Evolutionary conservation across 2,888 invertebrate species (phyloP).

Genomic region (Caradrina clavipalpis): DNA sequence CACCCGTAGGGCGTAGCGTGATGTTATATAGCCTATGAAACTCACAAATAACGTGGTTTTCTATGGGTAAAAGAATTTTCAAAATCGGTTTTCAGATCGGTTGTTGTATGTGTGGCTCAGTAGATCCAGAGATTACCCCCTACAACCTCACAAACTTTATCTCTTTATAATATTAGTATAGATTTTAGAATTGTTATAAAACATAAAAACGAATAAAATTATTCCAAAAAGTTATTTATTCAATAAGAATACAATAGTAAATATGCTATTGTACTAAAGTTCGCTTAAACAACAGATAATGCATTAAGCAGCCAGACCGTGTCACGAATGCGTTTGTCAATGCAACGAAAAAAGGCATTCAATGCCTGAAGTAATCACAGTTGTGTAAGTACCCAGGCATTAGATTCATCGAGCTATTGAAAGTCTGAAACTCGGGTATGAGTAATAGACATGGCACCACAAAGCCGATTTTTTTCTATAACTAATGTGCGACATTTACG

Average conservation of each 20-base stretch:
- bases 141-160: too few relatives aligned
- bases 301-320: conserved; percentile 16
- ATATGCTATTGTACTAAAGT: conserved; percentile 41
- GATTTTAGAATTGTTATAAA: background rate
- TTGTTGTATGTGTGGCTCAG: too few relatives aligned
- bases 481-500: background rate
- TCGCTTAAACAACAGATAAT: conserved; percentile 40
- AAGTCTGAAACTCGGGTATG: background rate
- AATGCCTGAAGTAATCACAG: conserved; percentile 1
- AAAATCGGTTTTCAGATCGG: too few relatives aligned
- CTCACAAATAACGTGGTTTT: too few relatives aligned
- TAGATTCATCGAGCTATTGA: background rate
- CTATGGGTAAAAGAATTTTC: too few relatives aligned
- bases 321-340: conserved; percentile 1
- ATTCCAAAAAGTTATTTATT: conserved; percentile 37
- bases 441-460: background rate
- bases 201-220: conserved; percentile 6
- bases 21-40: too few relatives aligned
- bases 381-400: background rate
- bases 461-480: background rate
- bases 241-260: conserved; percentile 48
- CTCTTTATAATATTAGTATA: too few relatives aligned
- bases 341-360: background rate
- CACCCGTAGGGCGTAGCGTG: too few relatives aligned
- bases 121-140: too few relatives aligned